phyloP scores from a whole-genome alignment of 2,113 vertebrate species.

The Callospermophilus lateralis region DNA sequence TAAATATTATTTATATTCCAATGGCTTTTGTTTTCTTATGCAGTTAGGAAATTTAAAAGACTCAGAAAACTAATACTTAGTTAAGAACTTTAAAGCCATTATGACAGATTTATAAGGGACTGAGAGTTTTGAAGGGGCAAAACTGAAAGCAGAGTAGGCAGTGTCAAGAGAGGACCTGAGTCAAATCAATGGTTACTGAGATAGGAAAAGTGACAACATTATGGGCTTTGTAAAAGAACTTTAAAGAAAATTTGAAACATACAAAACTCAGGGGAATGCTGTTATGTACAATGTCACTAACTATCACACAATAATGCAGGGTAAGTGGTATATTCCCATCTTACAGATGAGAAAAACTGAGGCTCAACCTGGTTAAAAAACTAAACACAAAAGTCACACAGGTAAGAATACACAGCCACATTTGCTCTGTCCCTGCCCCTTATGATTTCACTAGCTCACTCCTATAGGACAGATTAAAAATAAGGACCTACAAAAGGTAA shows the following conservation, averaged over 20 bases:
- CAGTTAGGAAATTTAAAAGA: background rate
- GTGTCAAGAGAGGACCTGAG: background rate
- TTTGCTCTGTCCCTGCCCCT: background rate
- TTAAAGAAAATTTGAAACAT: background rate
- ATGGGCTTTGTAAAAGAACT: background rate
- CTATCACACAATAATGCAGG: background rate
- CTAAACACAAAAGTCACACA: background rate
- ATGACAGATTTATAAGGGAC: background rate
- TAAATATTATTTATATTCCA: background rate
- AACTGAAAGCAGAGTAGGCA: background rate
- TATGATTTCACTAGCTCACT: background rate
- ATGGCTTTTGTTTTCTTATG: background rate
- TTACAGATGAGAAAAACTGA: background rate
- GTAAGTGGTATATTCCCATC: background rate
- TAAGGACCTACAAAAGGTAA: background rate
- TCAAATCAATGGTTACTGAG: background rate
- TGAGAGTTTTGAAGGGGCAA: background rate
- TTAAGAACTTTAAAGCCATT: background rate
- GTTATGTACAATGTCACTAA: background rate
- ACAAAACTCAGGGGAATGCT: background rate
- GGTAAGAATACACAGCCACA: background rate
- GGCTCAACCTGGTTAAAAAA: background rate
- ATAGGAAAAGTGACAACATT: background rate
- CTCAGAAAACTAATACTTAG: background rate
- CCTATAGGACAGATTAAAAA: background rate